Base-by-base conservation (phyloP, 2,888 invertebrate genomes). In the Eupeodes latifasciatus region DNA sequence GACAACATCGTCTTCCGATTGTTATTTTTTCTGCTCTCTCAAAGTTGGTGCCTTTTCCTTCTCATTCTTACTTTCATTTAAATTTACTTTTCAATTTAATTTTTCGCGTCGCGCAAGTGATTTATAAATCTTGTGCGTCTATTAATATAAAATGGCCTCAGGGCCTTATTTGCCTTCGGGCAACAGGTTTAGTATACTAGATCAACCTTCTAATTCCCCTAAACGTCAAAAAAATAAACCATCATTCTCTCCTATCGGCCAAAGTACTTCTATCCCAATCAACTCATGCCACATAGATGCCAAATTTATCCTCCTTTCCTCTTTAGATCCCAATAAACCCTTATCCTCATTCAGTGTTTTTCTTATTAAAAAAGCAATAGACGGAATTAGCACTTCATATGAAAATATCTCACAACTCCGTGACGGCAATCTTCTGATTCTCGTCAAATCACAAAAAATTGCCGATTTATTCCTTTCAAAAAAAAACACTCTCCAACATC, bases 21-120 rank as follows among this genome's bases (percentile, higher is more conserved):
- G 51, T 51, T 51, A 27, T 51, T 51, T 14, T 51, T n/a, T 51
- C 51, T 51, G 51, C 51, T 51, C 51, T 51, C 51, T 51, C 51
- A 51, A 51, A 51, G 51, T 51, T 51, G 51, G 51, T 51, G 51
- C 51, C 14, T 51, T 27, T 27, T 27, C 27, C 27, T 51, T 51
- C 5, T 51, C 51, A 14, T 14, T 51, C 5, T 14, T 4, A 51
- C 12, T 51, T 14, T 51, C 51, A 11, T 5, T 14, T 51, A 14
- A 51, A 14, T 51, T 14, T 51, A 12, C 11, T 14, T 51, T 51
- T 51, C 51, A 14, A 14, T 51, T 51, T 4, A 51, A 11, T 51
- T 51, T 14, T 14, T 51, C 51, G 51, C 4, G 51, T 14, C 51
- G 51, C 51, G 51, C 51, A 51, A 51, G 51, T 51, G 51, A 51